Base-by-base conservation (phyloP, 2,888 invertebrate genomes). In the Auanema freiburgensis region DNA sequence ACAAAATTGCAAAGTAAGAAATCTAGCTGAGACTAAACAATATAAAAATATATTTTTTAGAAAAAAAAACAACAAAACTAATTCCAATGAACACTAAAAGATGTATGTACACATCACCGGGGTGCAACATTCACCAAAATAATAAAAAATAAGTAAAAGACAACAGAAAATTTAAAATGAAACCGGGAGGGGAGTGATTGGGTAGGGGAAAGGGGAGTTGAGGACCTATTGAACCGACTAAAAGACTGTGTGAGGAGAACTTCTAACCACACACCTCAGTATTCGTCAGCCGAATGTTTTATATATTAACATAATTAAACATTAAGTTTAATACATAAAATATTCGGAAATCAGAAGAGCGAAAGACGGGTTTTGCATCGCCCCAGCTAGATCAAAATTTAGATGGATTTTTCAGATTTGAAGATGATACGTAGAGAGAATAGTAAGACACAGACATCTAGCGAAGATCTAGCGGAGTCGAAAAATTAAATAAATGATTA, bases 51-150 rank as follows among this genome's bases (percentile, higher is more conserved):
- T 33, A 33, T 33, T 33, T 33, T 33, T 33, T 33, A 33, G 46
- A 44, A 21, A 56, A 18, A 24, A 33, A 43, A 44, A 59, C n/a
- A 54, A 42, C 60, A 54, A 60, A 49, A 42, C 60, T 46, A 40
- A 59, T 4, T 33, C 53, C 60, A 54, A 53, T 46, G 10, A 54
- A 24, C 14, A 24, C 23, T 12, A 52, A 49, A 33, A 18, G 21
- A 25, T 25, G 25, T 33, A 43, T 60, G 60, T 60, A 60, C 60
- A 60, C 60, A 50, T 60, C 60, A 60, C 60, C 60, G 60, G 60
- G 60, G 24, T 33, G 33, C 33, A 33, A 33, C 33, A 23, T 44
- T 50, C 51, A 54, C 55, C 42, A 60, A 60, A 60, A 54, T 46
- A 42, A 23, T 23, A 23, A 12, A 46, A 33, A 33, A 33, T 33